These are phyloP conservation scores for Gastracanthus pulcherrimus DNA, from an alignment of 2,888 invertebrate genomes.

Conservation along the genomic window DNA sequence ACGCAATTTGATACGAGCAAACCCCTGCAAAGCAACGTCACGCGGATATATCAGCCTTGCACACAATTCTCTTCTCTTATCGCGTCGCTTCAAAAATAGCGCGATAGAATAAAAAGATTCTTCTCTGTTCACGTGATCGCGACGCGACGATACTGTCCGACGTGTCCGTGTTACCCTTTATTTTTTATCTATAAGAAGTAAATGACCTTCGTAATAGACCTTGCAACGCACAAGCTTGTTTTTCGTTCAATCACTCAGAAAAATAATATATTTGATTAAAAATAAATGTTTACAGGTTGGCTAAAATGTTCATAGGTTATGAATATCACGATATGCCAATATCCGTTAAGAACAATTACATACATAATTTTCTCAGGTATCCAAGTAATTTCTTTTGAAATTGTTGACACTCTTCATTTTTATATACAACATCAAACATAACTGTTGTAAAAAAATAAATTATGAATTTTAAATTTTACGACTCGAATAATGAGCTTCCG, in stretches of 20 bases:
- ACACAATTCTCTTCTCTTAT: neutral
- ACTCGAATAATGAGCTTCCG: too few relatives aligned
- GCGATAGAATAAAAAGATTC: neutral
- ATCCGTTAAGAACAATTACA: too few relatives aligned
- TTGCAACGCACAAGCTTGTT: conserved; percentile 4
- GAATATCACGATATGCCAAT: too few relatives aligned
- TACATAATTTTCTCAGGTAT: too few relatives aligned
- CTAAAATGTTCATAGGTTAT: too few relatives aligned
- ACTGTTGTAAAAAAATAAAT: neutral
- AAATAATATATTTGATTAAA: too few relatives aligned
- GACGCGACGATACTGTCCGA: neutral
- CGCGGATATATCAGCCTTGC: neutral
- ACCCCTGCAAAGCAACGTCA: conserved; percentile 10
- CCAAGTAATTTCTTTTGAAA: too few relatives aligned
- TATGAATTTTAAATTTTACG: too few relatives aligned
- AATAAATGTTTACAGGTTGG: too few relatives aligned
- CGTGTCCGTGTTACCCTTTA: neutral
- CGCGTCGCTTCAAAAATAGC: neutral
- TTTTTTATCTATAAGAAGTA: neutral
- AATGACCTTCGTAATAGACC: conserved; percentile 28
- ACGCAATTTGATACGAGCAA: conserved; percentile 5
- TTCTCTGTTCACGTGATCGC: conserved; percentile 9
- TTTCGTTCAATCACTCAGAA: neutral
- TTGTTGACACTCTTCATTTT: neutral
- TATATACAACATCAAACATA: neutral